Conservation (phyloP, 2,797 vertebrate genomes). For the Triplophysa bombifrons region DNA sequence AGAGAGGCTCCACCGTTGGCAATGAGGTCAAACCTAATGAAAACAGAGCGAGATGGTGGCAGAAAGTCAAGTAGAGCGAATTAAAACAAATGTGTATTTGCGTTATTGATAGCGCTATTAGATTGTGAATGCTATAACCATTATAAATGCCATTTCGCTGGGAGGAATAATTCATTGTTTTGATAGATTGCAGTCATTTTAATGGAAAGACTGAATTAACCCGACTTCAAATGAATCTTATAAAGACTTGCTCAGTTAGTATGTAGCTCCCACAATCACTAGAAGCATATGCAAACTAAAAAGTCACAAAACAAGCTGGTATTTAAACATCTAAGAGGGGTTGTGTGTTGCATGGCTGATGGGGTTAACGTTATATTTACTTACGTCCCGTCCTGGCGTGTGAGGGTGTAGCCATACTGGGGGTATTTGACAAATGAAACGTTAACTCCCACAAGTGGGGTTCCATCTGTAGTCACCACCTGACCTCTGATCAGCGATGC, state of each 20-base stretch:
- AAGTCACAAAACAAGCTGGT: constrained; percentile 14
- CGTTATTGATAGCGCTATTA: constrained; percentile 55
- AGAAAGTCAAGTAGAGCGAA: constrained; percentile 10
- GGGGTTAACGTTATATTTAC: constrained; percentile 65
- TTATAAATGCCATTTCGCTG: constrained; percentile 51
- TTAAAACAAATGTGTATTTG: constrained; percentile 50
- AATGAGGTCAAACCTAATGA: constrained; percentile 93
- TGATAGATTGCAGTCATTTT: constrained; percentile 55
- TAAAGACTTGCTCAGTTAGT: constrained; percentile 55
- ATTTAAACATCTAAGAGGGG: neutral
- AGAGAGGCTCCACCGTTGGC: constrained; percentile 94
- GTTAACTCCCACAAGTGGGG: constrained; percentile 96
- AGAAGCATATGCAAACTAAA: constrained; percentile 23
- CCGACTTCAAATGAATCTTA: constrained; percentile 49
- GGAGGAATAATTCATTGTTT: constrained; percentile 54
- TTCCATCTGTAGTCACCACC: constrained; percentile 97
- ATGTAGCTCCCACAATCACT: constrained; percentile 33
- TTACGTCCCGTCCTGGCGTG: constrained; percentile 98
- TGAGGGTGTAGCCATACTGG: constrained; percentile 97
- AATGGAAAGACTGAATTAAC: constrained; percentile 45
- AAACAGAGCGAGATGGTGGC: constrained; percentile 46
- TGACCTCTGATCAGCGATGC: constrained; percentile 97
- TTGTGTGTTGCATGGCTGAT: neutral
- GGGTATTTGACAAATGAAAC: constrained; percentile 99
- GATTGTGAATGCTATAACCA: constrained; percentile 55